phyloP scores from a whole-genome alignment of 2,888 invertebrate species.

The Dione vanillae region DNA sequence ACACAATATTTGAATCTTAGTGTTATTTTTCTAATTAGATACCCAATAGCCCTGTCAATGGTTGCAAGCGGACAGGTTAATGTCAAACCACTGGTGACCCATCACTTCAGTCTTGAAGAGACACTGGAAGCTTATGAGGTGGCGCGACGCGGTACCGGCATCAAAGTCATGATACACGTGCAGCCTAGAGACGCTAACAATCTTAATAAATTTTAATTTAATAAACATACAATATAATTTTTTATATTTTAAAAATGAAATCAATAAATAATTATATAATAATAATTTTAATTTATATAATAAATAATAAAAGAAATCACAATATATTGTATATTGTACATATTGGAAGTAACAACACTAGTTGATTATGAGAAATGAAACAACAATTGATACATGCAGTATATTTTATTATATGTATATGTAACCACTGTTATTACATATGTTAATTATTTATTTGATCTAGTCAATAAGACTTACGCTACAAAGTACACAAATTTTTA shows the following conservation, averaged over 20 bases:
- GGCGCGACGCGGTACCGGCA: slow-evolving; percentile 88
- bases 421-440: no score
- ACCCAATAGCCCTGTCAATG: slow-evolving; percentile 90
- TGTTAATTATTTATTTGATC: no score
- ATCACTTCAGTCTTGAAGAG: slow-evolving; percentile 91
- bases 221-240: not conserved
- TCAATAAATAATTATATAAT: no score
- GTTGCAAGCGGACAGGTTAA: slow-evolving; percentile 90
- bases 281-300: no score
- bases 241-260: no score
- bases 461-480: slow-evolving; percentile 13
- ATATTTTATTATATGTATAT: slow-evolving; percentile 4
- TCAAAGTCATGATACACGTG: slow-evolving; percentile 95
- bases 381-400: not conserved
- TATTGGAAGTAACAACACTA: not conserved
- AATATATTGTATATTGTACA: no score
- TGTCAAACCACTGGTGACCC: slow-evolving; percentile 92
- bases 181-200: slow-evolving; percentile 83
- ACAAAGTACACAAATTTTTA: slow-evolving; percentile 2
- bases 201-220: slow-evolving; percentile 41
- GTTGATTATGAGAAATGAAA: not conserved
- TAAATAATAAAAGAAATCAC: no score
- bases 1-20: slow-evolving; percentile 31
- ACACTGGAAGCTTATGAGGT: slow-evolving; percentile 93
- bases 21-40: slow-evolving; percentile 78